Conservation (phyloP, 2,888 invertebrate species). For the Cylindroiulus punctatus region DNA sequence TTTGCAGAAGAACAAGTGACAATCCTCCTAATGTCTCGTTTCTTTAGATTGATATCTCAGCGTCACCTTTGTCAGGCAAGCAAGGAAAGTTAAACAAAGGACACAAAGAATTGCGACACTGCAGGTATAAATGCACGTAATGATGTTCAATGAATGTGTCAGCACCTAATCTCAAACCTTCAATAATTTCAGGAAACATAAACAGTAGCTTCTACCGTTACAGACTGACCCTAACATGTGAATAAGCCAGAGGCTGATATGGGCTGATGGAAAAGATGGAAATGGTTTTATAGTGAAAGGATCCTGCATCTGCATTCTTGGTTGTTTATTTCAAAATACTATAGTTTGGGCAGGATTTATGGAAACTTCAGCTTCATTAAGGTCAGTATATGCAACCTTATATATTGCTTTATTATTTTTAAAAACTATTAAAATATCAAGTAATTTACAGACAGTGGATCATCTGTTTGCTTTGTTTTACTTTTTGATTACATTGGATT, state of each 20-base stretch:
- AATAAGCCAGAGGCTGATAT: background rate
- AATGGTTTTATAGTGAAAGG: background rate
- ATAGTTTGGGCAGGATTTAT: background rate
- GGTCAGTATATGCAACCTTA: background rate
- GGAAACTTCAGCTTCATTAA: background rate
- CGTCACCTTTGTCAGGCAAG: background rate
- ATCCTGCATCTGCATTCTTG: background rate
- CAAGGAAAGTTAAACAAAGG: background rate
- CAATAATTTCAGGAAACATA: background rate
- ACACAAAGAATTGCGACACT: background rate
- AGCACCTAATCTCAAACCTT: background rate
- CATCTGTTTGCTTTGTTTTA: background rate
- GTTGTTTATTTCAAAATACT: background rate
- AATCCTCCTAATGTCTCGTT: too few species aligned
- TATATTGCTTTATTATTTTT: background rate
- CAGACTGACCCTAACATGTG: background rate
- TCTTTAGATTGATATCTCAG: constrained; percentile 1
- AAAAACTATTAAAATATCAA: background rate
- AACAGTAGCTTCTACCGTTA: background rate
- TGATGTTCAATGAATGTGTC: background rate
- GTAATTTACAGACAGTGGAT: background rate
- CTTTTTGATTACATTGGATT: background rate
- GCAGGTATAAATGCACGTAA: background rate
- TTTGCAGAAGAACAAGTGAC: background rate
- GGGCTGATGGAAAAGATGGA: background rate